Conservation (phyloP, 1,140 invertebrate species). For the Drosophila sturtevanti region DNA sequence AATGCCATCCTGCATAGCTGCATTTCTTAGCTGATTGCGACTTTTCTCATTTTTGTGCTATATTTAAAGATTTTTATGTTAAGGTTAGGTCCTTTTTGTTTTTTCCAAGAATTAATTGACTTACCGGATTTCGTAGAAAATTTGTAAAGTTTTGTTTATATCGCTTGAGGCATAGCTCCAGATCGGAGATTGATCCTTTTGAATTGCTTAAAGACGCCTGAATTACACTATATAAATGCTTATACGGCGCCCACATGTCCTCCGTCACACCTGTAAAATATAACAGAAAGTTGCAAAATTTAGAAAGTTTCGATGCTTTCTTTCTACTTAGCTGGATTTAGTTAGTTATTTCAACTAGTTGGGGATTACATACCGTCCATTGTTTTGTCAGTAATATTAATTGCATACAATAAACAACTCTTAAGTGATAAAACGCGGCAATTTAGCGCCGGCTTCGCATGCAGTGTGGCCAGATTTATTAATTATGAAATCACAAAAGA, state of each 20-base stretch:
- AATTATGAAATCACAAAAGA: not conserved
- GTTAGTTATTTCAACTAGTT: not conserved
- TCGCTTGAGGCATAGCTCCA: conserved; percentile 90
- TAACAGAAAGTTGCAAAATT: not conserved
- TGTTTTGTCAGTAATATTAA: conserved; percentile 15
- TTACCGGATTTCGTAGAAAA: conserved; percentile 93
- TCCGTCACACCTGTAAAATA: conserved; percentile 81
- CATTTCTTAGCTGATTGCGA: conserved; percentile 91
- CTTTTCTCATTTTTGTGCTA: conserved; percentile 90
- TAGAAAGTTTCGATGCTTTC: not conserved
- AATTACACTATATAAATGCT: conserved; percentile 89
- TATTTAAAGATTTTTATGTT: not conserved
- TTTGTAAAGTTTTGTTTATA: conserved; percentile 95
- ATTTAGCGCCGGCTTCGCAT: conserved; percentile 9
- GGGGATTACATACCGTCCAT: conserved; percentile 56
- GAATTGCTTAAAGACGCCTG: conserved; percentile 88
- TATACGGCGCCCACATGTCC: conserved; percentile 94
- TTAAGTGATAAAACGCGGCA: conserved; percentile 59
- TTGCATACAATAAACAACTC: conserved; percentile 5
- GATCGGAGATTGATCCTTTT: conserved; percentile 87
- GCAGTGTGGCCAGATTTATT: not conserved
- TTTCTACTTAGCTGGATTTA: not conserved
- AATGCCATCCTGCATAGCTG: conserved; percentile 89
- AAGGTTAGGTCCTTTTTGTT: conserved; percentile 43
- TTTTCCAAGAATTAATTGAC: conserved; percentile 48